Percentiles rank a stretch among this genome's conserved stretches.
Conservation (phyloP, 2,797 vertebrate species). For the Dryobates pubescens region DNA sequence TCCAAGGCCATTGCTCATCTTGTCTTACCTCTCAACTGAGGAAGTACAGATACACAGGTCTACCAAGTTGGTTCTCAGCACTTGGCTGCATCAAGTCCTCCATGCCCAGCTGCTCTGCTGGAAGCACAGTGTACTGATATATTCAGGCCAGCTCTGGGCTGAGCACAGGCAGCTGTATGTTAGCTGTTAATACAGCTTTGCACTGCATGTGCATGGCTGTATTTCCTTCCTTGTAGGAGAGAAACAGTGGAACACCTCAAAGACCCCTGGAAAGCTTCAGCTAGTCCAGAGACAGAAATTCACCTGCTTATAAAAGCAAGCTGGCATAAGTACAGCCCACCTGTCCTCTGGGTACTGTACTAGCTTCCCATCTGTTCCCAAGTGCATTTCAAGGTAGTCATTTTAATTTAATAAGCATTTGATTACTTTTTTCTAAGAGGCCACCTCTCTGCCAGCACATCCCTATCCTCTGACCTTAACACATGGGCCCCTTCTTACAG, state of each 20-base stretch:
- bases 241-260: not conserved
- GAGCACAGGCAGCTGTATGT: conserved; percentile 28
- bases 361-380: conserved; percentile 62
- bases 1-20: not conserved
- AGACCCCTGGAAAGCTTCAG: not conserved
- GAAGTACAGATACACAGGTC: not conserved
- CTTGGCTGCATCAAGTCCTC: not conserved
- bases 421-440: not conserved
- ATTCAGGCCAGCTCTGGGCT: not conserved
- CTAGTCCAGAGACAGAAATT: not conserved
- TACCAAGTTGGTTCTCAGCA: not conserved
- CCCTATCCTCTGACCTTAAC: not conserved
- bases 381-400: conserved; percentile 61
- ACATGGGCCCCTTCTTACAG: not conserved
- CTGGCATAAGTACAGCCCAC: conserved; percentile 39
- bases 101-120: not conserved
- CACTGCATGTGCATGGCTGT: not conserved
- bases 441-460: conserved; percentile 3
- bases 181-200: not conserved
- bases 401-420: conserved; percentile 11
- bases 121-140: not conserved
- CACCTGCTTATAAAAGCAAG: conserved; percentile 35
- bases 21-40: not conserved
- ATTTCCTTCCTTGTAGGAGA: not conserved
- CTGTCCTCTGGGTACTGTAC: conserved; percentile 53